Evolutionary conservation across 1,140 invertebrate genomes (phyloP), one percentile per base, ranked within the genome.

Genomic region (Solenopsis invicta): DNA sequence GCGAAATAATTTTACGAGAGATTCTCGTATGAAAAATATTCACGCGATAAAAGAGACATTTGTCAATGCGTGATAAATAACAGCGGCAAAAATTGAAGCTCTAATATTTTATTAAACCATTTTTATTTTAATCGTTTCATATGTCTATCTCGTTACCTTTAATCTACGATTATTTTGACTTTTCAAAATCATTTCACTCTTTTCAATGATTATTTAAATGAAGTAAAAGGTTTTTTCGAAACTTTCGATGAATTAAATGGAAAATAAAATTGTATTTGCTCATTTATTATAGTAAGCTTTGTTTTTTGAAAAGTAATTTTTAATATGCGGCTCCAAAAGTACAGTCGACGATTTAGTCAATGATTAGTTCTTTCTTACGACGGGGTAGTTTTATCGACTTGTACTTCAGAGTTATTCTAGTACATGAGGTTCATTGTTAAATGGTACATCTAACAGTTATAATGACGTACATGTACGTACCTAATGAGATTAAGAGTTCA

Each of bases 401-500:
- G 41, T 75, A 12, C 56, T 24, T 50, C n/a, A 18, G 2, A 12
- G 12, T 66, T 37, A 8, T 16, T 12, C 10, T 69, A 12, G 16
- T 34, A 76, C 45, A 16, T n/a, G 16, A 34, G 18, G 21, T 29
- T 72, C 24, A 29, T 41, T 9, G 21, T 56, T 50, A 81, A 59
- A 29, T 72, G 66, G 50, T 34, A 45, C 21, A 81, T 45, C 13
- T 34, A 59, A 24, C 52, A 9, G 24, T 61, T 72, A 18, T 74
- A 45, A 74, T 24, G 18, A 84, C 0, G 24, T 71, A 29, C 16
- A 29, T 10, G 13, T 41, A 78, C 34, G 59, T 54, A 34, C 50
- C n/a, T 76, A 85, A 85, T 78, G 48, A 78, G 37, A 85, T 66
- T 69, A 78, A 24, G 21, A 1, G 61, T 37, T 45, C 74, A 64